These are phyloP conservation scores for Teleogryllus oceanicus DNA, from an alignment of 2,888 invertebrate genomes.

Conservation along the genomic window DNA sequence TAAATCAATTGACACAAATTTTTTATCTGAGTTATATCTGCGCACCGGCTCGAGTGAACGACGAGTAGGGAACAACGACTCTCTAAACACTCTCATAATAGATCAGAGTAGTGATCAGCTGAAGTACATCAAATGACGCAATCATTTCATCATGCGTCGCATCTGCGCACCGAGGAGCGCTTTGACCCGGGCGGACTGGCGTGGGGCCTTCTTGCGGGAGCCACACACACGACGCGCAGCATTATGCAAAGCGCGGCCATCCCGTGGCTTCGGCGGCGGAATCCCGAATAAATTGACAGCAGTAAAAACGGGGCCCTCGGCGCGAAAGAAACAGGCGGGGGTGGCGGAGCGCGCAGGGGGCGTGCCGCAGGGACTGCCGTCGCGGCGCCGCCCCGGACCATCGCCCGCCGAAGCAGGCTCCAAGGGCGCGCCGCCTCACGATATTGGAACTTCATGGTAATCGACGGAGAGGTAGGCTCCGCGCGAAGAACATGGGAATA, in stretches of 20 bases:
- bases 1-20: no score
- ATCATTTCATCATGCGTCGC: no score
- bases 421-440: background rate
- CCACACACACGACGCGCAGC: background rate
- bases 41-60: no score
- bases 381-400: background rate
- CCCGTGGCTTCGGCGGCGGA: constrained; percentile 27
- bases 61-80: no score
- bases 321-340: background rate
- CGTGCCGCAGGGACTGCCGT: no score
- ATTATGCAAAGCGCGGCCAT: constrained; percentile 34
- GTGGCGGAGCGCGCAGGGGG: no score
- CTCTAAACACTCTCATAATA: no score
- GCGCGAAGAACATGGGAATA: background rate
- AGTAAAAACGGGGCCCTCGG: constrained; percentile 26
- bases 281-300: constrained; percentile 36
- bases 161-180: no score
- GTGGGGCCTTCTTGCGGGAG: constrained; percentile 23
- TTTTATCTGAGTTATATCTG: no score
- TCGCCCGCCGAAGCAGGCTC: background rate
- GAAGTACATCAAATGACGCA: no score
- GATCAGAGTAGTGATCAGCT: no score
- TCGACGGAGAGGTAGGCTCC: background rate
- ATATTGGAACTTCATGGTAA: constrained; percentile 18
- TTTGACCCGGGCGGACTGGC: no score